Percentiles rank a stretch among this genome's conserved stretches.
Conservation (phyloP, 92 coral and sea anemone species). For the Desmophyllum pertusum region DNA sequence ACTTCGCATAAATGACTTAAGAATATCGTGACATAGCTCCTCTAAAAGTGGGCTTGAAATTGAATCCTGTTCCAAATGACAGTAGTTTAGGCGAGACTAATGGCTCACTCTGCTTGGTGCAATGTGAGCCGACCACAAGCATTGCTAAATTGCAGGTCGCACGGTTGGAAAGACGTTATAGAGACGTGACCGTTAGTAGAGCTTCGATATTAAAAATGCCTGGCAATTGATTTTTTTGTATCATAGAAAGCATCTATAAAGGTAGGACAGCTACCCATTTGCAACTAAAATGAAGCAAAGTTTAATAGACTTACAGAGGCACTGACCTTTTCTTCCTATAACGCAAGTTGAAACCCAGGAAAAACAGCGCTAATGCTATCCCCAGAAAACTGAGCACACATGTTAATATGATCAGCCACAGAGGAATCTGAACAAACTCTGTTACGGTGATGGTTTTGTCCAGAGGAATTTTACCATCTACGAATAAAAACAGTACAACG, state of each 20-base stretch:
- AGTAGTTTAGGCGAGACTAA: too few relatives aligned
- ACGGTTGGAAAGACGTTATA: too few relatives aligned
- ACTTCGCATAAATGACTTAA: too few relatives aligned
- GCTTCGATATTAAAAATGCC: too few relatives aligned
- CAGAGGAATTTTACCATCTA: slow-evolving; percentile 72
- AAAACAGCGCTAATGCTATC: slow-evolving; percentile 70
- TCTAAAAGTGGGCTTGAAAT: too few relatives aligned
- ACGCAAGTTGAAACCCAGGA: slow-evolving; percentile 72
- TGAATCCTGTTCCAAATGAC: too few relatives aligned
- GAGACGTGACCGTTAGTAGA: too few relatives aligned
- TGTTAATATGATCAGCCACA: slow-evolving; percentile 70
- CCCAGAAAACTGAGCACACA: slow-evolving; percentile 70
- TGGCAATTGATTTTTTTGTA: too few relatives aligned
- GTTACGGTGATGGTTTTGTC: slow-evolving; percentile 65
- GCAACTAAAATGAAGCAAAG: not conserved
- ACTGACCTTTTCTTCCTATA: slow-evolving; percentile 75
- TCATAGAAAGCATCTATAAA: not conserved
- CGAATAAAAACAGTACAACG: not conserved
- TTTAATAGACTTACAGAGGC: not conserved
- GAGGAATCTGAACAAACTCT: slow-evolving; percentile 67
- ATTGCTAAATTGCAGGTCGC: too few relatives aligned
- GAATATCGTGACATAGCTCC: too few relatives aligned
- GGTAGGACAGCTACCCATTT: not conserved
- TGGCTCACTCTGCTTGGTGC: too few relatives aligned
- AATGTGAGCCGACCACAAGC: too few relatives aligned